phyloP scores from a whole-genome alignment of 2,888 invertebrate species.

The Alviniconcha strummeri region DNA sequence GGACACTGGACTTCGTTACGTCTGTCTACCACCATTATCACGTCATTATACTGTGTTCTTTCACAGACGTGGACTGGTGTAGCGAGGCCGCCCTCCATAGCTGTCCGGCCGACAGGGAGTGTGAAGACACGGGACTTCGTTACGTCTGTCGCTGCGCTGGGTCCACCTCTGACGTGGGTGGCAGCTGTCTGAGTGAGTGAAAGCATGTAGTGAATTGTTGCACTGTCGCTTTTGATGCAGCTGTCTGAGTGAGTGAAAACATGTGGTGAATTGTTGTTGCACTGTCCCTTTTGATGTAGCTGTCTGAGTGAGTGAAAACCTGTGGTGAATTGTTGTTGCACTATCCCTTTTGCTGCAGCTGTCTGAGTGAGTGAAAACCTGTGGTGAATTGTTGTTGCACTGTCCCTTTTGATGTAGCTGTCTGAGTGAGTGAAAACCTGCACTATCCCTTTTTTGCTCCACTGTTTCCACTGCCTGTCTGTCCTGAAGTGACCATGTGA shows the following conservation, averaged over 20 bases:
- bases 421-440: no score
- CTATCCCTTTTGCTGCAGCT: background rate
- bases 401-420: no score
- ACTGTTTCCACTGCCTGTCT: no score
- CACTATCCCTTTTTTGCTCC: no score
- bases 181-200: slow-evolving; percentile 1
- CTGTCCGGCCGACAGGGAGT: background rate
- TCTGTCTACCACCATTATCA: background rate
- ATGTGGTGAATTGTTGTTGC: no score
- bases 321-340: no score
- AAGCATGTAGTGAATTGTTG: no score
- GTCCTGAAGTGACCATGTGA: no score
- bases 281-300: background rate
- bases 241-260: no score
- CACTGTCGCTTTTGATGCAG: no score
- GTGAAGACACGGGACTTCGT: background rate
- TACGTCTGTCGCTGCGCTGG: slow-evolving; percentile 2
- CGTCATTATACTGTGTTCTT: background rate
- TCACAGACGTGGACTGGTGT: slow-evolving; percentile 13
- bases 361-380: background rate
- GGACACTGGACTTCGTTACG: no score
- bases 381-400: no score
- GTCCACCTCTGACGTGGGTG: background rate
- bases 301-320: background rate
- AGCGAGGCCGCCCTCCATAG: slow-evolving; percentile 10